These are phyloP conservation scores for Agriopis aurantiaria DNA, from an alignment of 2,888 invertebrate genomes.

Conservation along the genomic window DNA sequence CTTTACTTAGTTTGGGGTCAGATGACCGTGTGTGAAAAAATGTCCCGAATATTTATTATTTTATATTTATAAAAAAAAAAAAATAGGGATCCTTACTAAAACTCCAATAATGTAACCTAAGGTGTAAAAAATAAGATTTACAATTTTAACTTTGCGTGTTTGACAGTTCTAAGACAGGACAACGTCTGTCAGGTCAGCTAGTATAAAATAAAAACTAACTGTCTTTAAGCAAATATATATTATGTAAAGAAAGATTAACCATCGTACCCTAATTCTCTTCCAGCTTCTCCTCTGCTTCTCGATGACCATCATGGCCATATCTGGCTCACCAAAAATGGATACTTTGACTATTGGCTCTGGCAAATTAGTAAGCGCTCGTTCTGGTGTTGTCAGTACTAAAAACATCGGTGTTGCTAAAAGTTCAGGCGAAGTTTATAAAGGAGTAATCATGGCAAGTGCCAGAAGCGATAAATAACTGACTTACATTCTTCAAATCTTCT, in stretches of 20 bases:
- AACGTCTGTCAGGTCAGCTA: too few species aligned
- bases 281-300: slow-evolving; percentile 29
- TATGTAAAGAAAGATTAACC: background rate
- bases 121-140: too few species aligned
- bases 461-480: background rate
- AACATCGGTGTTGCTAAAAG: background rate
- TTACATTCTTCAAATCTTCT: background rate
- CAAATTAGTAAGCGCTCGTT: fast-evolving
- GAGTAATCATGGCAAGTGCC: background rate
- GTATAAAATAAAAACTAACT: too few species aligned
- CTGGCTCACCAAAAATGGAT: background rate
- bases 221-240: too few species aligned
- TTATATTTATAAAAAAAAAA: too few species aligned
- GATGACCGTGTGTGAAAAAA: too few species aligned
- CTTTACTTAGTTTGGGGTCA: too few species aligned
- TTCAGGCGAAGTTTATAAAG: background rate
- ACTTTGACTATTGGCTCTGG: background rate
- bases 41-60: too few species aligned
- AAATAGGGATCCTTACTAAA: too few species aligned
- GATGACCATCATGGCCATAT: slow-evolving; percentile 7
- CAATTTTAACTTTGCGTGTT: too few species aligned
- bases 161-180: too few species aligned
- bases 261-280: background rate
- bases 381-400: background rate
- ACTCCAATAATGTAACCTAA: too few species aligned